phyloP scores from a whole-genome alignment of 2,888 invertebrate genomes.

The Ophion slaviceki region DNA sequence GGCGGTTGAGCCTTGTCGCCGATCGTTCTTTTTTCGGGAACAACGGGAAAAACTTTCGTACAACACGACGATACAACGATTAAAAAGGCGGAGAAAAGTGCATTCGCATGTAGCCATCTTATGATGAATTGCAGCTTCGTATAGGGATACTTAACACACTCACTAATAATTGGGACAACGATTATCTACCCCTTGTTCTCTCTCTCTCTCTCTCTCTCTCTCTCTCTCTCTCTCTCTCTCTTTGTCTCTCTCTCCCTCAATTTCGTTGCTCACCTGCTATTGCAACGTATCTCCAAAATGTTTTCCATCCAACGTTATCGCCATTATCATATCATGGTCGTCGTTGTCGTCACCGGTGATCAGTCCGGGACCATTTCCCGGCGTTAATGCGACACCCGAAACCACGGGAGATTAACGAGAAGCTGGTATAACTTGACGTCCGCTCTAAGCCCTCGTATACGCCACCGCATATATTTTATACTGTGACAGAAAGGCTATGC shows the following conservation, averaged over 20 bases:
- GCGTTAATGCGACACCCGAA: conserved; percentile 24
- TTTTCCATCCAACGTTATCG: conserved; percentile 15
- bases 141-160: conserved; percentile 29
- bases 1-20: too few species aligned
- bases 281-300: conserved; percentile 21
- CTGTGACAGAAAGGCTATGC: neutral
- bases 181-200: neutral
- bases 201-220: conserved; percentile 6
- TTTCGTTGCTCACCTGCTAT: neutral
- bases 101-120: conserved; percentile 5
- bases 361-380: conserved; percentile 6
- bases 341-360: neutral
- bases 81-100: conserved; percentile 1
- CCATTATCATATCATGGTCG: conserved; percentile 12
- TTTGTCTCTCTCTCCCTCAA: neutral
- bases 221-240: conserved; percentile 17
- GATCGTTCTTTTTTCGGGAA: conserved; percentile 10
- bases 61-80: conserved; percentile 44
- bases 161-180: conserved; percentile 6
- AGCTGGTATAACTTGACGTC: neutral
- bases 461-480: neutral
- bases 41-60: conserved; percentile 8
- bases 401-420: conserved; percentile 12
- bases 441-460: neutral
- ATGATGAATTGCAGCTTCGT: conserved; percentile 31